These are phyloP conservation scores for Macroglossus sobrinus DNA, from an alignment of 2,113 vertebrate species.

Conservation along the genomic window DNA sequence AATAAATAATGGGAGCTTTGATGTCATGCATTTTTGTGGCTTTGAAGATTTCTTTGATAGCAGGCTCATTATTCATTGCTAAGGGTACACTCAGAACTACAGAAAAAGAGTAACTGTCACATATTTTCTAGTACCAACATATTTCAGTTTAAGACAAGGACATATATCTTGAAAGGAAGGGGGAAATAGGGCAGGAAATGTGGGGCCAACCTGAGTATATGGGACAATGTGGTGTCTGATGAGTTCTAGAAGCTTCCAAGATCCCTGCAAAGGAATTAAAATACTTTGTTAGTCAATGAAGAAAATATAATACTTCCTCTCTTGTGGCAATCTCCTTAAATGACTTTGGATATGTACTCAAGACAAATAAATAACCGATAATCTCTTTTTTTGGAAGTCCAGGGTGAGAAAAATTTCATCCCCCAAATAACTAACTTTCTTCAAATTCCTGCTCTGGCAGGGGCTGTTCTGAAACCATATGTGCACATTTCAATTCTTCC, in stretches of 20 bases:
- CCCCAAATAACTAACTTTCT: not conserved
- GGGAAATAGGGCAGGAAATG: not conserved
- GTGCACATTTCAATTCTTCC: not conserved
- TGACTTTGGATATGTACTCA: not conserved
- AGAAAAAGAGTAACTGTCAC: not conserved
- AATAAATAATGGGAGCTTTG: not conserved
- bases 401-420: not conserved
- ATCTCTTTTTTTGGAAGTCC: not conserved
- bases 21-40: not conserved
- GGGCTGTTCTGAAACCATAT: not conserved
- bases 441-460: not conserved
- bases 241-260: slow-evolving; percentile 89
- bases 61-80: not conserved
- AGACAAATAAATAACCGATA: not conserved
- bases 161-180: not conserved
- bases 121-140: not conserved
- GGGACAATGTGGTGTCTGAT: slow-evolving; percentile 89
- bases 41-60: not conserved
- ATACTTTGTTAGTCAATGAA: not conserved
- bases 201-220: slow-evolving; percentile 79
- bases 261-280: slow-evolving; percentile 83
- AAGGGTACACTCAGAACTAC: not conserved
- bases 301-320: not conserved
- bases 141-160: not conserved
- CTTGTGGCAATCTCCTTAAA: not conserved